Conservation (phyloP, 2,113 vertebrate species). For the Thamnaconus septentrionalis region DNA sequence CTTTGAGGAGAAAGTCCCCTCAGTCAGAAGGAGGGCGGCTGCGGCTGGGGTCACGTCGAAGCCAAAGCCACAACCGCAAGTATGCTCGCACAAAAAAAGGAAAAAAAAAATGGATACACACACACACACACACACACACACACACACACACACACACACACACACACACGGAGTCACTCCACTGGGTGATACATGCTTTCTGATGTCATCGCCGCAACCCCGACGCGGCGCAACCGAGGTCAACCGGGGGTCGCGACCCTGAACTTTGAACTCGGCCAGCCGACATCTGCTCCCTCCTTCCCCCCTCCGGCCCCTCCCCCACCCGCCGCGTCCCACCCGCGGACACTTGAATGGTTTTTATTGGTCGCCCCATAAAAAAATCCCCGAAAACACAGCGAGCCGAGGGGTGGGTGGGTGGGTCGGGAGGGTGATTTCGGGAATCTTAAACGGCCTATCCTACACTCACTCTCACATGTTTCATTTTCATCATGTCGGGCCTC, state of each 20-base stretch:
- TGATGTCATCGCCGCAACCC: conserved; percentile 66
- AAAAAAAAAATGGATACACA: too few species aligned
- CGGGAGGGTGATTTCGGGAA: too few species aligned
- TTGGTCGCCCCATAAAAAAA: neutral
- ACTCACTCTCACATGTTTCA: too few species aligned
- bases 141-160: too few species aligned
- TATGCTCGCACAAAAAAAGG: conserved; percentile 54
- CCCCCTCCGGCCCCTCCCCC: too few species aligned
- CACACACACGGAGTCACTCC: neutral
- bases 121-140: too few species aligned
- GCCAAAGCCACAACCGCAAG: conserved; percentile 66
- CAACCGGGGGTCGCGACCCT: conserved; percentile 54
- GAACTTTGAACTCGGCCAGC: conserved; percentile 59
- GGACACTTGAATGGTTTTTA: conserved; percentile 6
- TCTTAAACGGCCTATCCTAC: too few species aligned
- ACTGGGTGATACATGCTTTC: conserved; percentile 61
- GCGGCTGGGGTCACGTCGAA: conserved; percentile 58
- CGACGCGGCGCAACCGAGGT: conserved; percentile 50
- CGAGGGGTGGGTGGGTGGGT: too few species aligned
- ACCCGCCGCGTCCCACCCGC: conserved; percentile 7
- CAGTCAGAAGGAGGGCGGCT: conserved; percentile 42
- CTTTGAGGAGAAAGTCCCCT: conserved; percentile 64
- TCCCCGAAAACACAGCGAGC: neutral
- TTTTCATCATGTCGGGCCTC: too few species aligned
- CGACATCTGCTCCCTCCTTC: conserved; percentile 32